Percentiles rank a stretch among this genome's conserved stretches.
Evolutionary conservation across 2,113 vertebrate species (phyloP).

Genomic region (Chaetorhynchus papuensis): DNA sequence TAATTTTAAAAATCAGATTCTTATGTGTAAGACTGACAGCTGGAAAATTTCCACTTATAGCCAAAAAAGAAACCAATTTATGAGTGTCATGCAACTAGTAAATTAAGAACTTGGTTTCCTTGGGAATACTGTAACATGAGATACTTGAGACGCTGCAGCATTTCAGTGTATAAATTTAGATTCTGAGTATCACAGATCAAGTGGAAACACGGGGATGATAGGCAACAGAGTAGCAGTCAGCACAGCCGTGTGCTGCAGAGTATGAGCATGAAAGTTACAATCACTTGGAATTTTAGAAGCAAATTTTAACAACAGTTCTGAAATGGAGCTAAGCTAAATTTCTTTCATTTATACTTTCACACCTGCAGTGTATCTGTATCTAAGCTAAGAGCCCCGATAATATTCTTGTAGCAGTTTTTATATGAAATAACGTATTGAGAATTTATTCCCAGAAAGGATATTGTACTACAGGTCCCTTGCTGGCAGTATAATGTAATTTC

Average conservation of each 20-base stretch:
- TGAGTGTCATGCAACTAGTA: neutral
- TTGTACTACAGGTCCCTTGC: neutral
- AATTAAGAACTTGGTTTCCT: neutral
- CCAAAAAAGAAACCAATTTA: neutral
- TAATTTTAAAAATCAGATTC: neutral
- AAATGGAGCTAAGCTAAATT: neutral
- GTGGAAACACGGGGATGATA: neutral
- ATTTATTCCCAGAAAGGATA: neutral
- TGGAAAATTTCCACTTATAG: neutral
- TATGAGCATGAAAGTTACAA: neutral
- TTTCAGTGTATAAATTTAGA: neutral
- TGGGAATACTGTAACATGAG: neutral
- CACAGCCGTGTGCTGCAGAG: neutral
- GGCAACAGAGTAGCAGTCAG: neutral
- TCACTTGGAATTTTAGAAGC: neutral
- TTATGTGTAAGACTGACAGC: neutral
- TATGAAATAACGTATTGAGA: neutral
- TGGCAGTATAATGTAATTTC: neutral
- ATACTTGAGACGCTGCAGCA: neutral
- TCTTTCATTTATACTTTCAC: neutral
- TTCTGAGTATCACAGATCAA: neutral
- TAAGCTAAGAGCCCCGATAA: neutral
- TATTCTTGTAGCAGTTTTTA: neutral
- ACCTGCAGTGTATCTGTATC: neutral
- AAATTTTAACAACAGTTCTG: neutral